phyloP scores from a whole-genome alignment of 2,888 invertebrate species.

The Orchesellides sinensis region DNA sequence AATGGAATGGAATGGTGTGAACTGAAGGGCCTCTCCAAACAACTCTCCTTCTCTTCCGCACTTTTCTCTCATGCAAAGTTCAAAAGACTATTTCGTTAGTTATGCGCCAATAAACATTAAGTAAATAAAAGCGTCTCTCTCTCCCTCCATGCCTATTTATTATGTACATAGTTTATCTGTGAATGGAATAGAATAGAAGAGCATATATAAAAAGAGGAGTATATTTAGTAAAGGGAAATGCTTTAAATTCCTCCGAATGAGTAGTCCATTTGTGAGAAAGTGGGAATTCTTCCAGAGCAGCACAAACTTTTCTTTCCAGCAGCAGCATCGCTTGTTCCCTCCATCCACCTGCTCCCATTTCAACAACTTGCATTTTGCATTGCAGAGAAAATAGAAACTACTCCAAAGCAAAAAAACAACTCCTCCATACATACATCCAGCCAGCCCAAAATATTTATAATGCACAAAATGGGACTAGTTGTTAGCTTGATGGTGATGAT shows the following conservation, averaged over 20 bases:
- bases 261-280: conserved; percentile 20
- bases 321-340: no score
- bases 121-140: conserved; percentile 2
- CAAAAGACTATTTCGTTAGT: conserved; percentile 22
- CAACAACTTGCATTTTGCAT: background rate
- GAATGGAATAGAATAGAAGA: background rate
- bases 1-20: no score
- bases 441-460: background rate
- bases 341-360: conserved; percentile 19
- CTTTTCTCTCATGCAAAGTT: background rate
- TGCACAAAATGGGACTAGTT: background rate
- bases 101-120: conserved; percentile 19
- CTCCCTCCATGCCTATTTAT: background rate
- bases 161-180: background rate
- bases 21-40: no score
- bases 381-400: no score
- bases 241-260: conserved; percentile 25
- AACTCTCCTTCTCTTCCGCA: background rate
- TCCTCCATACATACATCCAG: background rate
- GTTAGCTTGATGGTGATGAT: no score
- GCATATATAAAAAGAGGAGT: background rate
- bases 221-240: background rate
- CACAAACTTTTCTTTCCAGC: background rate
- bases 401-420: no score
- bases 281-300: conserved; percentile 6